phyloP scores from a whole-genome alignment of 2,888 invertebrate species.

The Pristionchus entomophagus region DNA sequence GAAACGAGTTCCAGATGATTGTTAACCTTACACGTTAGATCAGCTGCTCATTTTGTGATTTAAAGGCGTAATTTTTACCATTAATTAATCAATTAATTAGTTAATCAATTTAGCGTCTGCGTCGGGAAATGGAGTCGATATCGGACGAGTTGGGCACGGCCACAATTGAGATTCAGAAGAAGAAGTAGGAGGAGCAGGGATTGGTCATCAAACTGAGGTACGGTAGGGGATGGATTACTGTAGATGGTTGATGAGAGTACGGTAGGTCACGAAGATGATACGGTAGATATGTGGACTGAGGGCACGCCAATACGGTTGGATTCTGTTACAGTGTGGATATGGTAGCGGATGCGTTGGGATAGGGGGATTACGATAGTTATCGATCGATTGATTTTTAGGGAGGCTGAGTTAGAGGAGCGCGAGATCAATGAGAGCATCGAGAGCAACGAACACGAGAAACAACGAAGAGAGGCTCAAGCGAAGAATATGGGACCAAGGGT shows the following conservation, averaged over 20 bases:
- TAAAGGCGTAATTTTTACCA: no score
- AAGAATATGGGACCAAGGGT: slow-evolving; percentile 46
- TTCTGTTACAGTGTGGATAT: no score
- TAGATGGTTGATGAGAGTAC: not conserved
- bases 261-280: not conserved
- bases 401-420: slow-evolving; percentile 62
- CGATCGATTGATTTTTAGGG: slow-evolving; percentile 53
- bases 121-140: slow-evolving; percentile 88
- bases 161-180: slow-evolving; percentile 79
- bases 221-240: not conserved
- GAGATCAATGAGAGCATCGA: slow-evolving; percentile 57
- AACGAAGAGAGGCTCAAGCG: slow-evolving; percentile 48
- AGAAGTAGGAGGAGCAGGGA: slow-evolving; percentile 49
- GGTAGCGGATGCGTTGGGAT: no score
- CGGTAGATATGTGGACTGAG: no score
- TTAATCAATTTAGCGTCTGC: slow-evolving; percentile 48
- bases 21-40: no score
- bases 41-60: no score
- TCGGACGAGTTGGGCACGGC: slow-evolving; percentile 93
- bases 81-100: not conserved
- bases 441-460: slow-evolving; percentile 54
- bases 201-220: slow-evolving; percentile 48
- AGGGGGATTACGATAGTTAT: not conserved
- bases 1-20: no score
- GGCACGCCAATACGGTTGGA: not conserved